Evolutionary conservation across 2,888 invertebrate species (phyloP), one percentile per base, ranked within the genome.

Genomic region (Parnassius glacialis): DNA sequence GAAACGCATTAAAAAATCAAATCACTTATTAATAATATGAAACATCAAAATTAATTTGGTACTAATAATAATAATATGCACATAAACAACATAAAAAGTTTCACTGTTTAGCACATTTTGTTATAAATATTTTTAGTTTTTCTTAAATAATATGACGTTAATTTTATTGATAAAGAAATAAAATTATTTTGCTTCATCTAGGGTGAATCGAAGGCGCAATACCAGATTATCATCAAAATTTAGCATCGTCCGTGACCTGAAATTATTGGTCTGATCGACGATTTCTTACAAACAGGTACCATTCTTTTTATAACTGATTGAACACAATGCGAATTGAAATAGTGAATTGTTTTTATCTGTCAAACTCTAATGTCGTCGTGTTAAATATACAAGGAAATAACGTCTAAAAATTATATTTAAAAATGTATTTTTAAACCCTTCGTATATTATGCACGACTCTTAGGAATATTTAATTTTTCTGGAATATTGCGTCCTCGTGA

Each of bases 171-270:
- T 48, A 53, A 54, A 43, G 34, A 67, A 74, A 41, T 54, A 52
- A 43, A 54, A 59, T 54, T 50, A 57, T 62, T 62, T 58, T 62
- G 54, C 72, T 86, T 82, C 69, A 81, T 83, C 73, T 87, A 90
- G 88, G 89, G 81, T 79, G 87, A 86, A 84, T 79, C 87, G 87
- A 80, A 71, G 88, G 87, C 89, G 89, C 89, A 89, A 89, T 87
- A 83, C 85, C 83, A 80, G 81, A 75, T 73, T 79, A 73, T 74
- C 77, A 71, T 60, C 78, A 71, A 74, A 74, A 70, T 70, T 76
- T 72, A 80, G 77, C 78, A 69, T 71, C 80, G 69, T 74, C 78
- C 73, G 80, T 83, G 73, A 80, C 81, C 73, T 80, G 80, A 80
- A 72, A 55, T n/a, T 62, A 59, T 45, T 57, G 48, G 20, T 52